A percentile compares a stretch with the other conserved stretches of the same genome.
These are phyloP conservation scores for Sesia apiformis DNA, from an alignment of 2,888 invertebrate genomes.

Conservation along the genomic window DNA sequence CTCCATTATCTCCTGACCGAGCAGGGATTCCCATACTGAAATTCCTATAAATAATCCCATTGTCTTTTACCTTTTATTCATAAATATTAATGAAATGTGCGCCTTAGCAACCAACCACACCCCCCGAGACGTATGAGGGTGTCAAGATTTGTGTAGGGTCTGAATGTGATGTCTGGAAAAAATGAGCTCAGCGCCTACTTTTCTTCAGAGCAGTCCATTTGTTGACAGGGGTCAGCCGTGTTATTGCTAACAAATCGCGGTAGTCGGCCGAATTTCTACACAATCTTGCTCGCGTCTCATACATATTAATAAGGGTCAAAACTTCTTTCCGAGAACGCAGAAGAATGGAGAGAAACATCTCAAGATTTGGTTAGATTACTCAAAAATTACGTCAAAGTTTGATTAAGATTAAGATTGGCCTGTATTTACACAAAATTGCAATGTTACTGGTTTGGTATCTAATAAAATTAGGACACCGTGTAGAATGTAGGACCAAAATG, in stretches of 20 bases:
- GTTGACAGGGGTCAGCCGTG: constrained; percentile 55
- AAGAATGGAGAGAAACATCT: constrained; percentile 23
- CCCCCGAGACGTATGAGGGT: constrained; percentile 40
- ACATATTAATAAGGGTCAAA: constrained; percentile 41
- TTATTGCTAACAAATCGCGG: constrained; percentile 33
- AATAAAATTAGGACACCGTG: too few species aligned
- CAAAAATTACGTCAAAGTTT: too few species aligned
- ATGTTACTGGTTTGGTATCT: too few species aligned
- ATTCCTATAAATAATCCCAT: background rate
- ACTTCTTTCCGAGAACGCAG: constrained; percentile 19
- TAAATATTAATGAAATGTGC: constrained; percentile 44
- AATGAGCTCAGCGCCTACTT: constrained; percentile 44
- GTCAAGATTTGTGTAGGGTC: constrained; percentile 46
- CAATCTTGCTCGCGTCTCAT: constrained; percentile 39
- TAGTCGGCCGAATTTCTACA: constrained; percentile 29
- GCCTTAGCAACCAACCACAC: constrained; percentile 31
- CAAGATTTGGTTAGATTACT: too few species aligned
- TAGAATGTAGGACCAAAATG: too few species aligned
- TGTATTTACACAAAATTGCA: too few species aligned
- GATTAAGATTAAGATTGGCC: too few species aligned
- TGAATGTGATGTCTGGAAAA: constrained; percentile 32
- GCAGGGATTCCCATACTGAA: background rate
- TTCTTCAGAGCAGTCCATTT: constrained; percentile 38
- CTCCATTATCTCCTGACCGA: background rate
- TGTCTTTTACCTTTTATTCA: constrained; percentile 17